phyloP scores from a whole-genome alignment of 2,113 vertebrate genomes.

The Vulpes ferrilata region DNA sequence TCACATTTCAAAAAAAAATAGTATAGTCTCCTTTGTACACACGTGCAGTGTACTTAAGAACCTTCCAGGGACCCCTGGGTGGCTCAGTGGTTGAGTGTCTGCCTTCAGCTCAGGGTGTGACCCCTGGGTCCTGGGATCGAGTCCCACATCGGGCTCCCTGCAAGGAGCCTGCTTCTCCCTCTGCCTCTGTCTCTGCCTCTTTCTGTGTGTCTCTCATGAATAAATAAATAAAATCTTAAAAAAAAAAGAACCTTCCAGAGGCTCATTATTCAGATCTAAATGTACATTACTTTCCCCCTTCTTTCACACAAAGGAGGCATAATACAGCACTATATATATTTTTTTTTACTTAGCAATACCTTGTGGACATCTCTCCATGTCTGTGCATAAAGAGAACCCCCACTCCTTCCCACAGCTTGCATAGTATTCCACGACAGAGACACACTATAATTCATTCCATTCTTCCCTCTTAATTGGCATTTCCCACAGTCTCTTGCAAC shows the following conservation, averaged over 20 bases:
- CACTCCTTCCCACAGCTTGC: neutral
- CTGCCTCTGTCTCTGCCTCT: too few species aligned
- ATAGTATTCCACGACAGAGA: rapidly evolving
- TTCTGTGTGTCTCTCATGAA: too few species aligned
- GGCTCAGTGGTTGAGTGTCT: too few species aligned
- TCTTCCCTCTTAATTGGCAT: neutral
- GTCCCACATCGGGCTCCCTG: too few species aligned
- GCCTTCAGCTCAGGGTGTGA: too few species aligned
- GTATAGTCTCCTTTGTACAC: neutral
- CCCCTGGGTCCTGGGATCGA: too few species aligned
- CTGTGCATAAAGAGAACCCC: rapidly evolving
- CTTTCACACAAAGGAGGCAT: neutral
- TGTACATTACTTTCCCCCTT: neutral
- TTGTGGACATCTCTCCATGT: neutral
- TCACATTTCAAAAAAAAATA: neutral
- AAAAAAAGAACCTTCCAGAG: neutral
- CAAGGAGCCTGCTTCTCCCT: too few species aligned
- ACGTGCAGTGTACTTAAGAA: neutral
- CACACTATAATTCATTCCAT: too few species aligned
- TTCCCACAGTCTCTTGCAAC: neutral
- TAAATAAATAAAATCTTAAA: neutral
- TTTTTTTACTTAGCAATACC: neutral
- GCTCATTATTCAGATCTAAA: neutral
- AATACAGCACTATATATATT: neutral
- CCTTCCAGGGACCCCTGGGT: neutral